Evolutionary conservation across 2,797 vertebrate genomes (phyloP).

Genomic region (Sciurus carolinensis): DNA sequence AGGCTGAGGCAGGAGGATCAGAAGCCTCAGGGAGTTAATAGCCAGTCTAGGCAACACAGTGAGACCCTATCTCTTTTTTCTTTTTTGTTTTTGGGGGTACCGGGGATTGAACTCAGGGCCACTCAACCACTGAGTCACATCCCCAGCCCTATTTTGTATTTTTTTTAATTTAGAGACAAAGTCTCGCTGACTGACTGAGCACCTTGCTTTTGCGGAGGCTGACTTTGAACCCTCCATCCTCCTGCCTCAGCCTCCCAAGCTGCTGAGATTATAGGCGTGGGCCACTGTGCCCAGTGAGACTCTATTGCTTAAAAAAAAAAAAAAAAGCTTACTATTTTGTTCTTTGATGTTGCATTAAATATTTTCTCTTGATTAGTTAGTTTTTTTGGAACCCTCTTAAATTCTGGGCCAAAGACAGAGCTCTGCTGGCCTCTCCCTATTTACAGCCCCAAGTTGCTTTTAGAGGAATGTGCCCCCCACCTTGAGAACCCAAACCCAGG

Average conservation of each 20-base stretch:
- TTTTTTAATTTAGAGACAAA: too few relatives aligned
- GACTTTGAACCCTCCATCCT: too few relatives aligned
- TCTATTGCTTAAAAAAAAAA: not conserved
- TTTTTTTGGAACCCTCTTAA: not conserved
- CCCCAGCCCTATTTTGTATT: too few relatives aligned
- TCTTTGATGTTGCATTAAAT: not conserved
- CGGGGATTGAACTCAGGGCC: too few relatives aligned
- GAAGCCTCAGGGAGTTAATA: not conserved
- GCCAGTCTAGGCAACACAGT: not conserved
- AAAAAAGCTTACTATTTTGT: not conserved
- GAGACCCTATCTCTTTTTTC: not conserved
- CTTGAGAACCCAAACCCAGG: not conserved
- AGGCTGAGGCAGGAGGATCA: not conserved
- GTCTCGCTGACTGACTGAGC: too few relatives aligned
- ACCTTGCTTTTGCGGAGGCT: too few relatives aligned
- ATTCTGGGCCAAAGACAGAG: not conserved
- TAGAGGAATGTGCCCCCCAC: not conserved
- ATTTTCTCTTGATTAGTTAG: not conserved
- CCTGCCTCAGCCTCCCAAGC: too few relatives aligned
- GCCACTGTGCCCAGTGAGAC: too few relatives aligned
- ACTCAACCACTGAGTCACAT: too few relatives aligned
- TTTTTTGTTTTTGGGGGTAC: too few relatives aligned
- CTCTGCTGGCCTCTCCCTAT: rapidly evolving
- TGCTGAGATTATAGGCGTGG: too few relatives aligned
- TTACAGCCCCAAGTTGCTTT: too few relatives aligned